Evolutionary conservation across 2,888 invertebrate genomes (phyloP).

Genomic region (Bruchidius siliquastri): DNA sequence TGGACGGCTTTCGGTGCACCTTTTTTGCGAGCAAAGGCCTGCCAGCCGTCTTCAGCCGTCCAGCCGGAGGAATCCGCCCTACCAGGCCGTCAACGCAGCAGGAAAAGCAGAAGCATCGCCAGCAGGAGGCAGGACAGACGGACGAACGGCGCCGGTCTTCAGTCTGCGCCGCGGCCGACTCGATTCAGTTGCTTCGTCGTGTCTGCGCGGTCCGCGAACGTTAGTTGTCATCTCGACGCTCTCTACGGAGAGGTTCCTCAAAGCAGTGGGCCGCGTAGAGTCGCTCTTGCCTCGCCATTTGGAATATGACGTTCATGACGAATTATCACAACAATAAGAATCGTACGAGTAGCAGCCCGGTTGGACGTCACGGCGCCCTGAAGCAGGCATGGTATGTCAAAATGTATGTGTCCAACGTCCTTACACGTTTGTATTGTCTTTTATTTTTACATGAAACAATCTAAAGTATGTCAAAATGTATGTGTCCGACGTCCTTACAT

Average conservation of each 20-base stretch:
- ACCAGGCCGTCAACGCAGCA: background rate
- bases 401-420: slow-evolving; percentile 31
- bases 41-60: background rate
- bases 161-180: background rate
- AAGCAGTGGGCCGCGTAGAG: background rate
- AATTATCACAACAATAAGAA: slow-evolving; percentile 34
- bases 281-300: slow-evolving; percentile 4
- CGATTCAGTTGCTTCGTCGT: background rate
- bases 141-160: background rate
- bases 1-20: background rate
- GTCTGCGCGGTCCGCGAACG: background rate
- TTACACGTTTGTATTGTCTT: slow-evolving; percentile 5
- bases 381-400: slow-evolving; percentile 42
- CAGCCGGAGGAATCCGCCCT: background rate
- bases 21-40: background rate
- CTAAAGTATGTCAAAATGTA: slow-evolving; percentile 39
- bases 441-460: background rate
- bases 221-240: background rate
- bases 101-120: too few species aligned
- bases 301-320: slow-evolving; percentile 37
- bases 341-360: slow-evolving; percentile 22
- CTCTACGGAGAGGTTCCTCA: background rate
- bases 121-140: background rate
- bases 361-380: slow-evolving; percentile 19
- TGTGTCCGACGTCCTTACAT: slow-evolving; percentile 20